Percentiles rank a stretch among this genome's conserved stretches.
Conservation (phyloP, 2,797 vertebrate genomes). For the Poecilia gillii region DNA sequence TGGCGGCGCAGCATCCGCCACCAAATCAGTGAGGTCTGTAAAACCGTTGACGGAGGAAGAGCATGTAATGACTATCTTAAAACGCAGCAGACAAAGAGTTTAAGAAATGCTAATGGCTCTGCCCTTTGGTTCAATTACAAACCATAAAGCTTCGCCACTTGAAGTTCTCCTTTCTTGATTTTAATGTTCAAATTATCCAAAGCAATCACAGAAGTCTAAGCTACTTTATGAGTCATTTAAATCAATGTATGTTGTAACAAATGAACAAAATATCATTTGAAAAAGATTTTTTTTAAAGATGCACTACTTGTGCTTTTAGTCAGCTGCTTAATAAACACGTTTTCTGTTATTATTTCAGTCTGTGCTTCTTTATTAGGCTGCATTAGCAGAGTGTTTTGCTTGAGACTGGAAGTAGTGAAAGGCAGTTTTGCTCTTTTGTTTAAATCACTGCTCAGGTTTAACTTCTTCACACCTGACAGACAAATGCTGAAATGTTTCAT, state of each 20-base stretch:
- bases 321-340: neutral
- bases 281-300: neutral
- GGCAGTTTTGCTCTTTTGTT: neutral
- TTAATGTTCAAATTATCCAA: neutral
- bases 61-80: slow-evolving; percentile 46
- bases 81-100: neutral
- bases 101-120: neutral
- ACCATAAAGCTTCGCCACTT: neutral
- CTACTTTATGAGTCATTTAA: neutral
- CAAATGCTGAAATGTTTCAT: neutral
- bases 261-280: neutral
- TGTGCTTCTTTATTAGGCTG: neutral
- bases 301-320: neutral
- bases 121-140: slow-evolving; percentile 8
- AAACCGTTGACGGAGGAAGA: slow-evolving; percentile 52
- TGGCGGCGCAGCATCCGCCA: slow-evolving; percentile 34
- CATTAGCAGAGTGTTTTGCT: neutral
- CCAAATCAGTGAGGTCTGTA: slow-evolving; percentile 55
- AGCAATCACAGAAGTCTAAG: neutral
- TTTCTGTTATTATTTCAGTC: slow-evolving; percentile 5
- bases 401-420: neutral
- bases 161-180: slow-evolving; percentile 4
- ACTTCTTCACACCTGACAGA: neutral
- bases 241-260: neutral
- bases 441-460: neutral